Conservation (phyloP, 1,140 invertebrate species). For the Cardiocondyla obscurior region DNA sequence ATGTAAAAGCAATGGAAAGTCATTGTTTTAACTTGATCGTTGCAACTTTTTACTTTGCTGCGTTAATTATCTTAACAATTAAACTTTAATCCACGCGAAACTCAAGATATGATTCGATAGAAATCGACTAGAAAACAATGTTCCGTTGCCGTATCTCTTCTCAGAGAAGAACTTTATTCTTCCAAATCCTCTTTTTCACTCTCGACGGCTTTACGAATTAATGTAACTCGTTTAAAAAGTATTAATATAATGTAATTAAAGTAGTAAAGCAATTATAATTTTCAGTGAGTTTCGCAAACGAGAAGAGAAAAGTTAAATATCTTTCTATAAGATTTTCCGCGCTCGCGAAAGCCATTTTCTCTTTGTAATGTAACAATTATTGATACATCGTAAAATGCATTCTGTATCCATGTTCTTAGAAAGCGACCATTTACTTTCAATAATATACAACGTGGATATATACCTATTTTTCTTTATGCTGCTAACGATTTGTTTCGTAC, state of each 20-base stretch:
- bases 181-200: neutral
- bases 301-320: neutral
- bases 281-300: neutral
- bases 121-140: neutral
- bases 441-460: neutral
- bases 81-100: conserved; percentile 18
- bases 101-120: neutral
- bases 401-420: conserved; percentile 23
- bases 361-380: neutral
- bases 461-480: neutral
- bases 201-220: neutral
- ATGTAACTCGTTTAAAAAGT: neutral
- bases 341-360: neutral
- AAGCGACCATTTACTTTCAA: conserved; percentile 51
- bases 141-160: neutral
- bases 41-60: conserved; percentile 26
- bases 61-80: conserved; percentile 39
- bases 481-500: neutral
- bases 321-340: neutral
- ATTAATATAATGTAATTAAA: neutral
- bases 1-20: neutral
- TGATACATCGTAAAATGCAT: conserved; percentile 8
- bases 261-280: neutral
- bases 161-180: neutral
- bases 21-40: conserved; percentile 14